phyloP scores from a whole-genome alignment of 2,113 vertebrate species.

The Sapayoa aenigma region DNA sequence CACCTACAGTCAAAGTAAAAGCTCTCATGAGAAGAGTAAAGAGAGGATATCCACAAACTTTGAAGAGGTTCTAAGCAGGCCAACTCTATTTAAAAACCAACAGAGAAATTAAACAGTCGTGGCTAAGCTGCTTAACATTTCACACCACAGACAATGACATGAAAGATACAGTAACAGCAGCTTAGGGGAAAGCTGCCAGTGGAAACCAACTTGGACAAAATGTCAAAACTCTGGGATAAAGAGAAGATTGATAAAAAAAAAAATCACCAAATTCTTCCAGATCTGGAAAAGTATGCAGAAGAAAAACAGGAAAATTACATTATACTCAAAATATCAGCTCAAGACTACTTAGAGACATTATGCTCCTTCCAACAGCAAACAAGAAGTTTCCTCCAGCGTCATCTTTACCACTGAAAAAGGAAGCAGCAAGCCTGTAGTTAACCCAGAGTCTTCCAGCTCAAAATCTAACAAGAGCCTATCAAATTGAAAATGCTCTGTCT shows the following conservation, averaged over 20 bases:
- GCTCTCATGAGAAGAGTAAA: background rate
- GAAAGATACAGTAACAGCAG: slow-evolving; percentile 25
- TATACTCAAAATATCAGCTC: background rate
- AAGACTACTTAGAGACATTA: background rate
- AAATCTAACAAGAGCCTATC: background rate
- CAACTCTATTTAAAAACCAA: slow-evolving; percentile 8
- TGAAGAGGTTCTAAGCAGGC: background rate
- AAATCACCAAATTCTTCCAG: background rate
- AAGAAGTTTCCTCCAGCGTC: background rate
- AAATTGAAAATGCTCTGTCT: background rate
- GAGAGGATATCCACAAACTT: background rate
- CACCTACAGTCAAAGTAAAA: background rate
- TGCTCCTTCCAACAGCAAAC: background rate
- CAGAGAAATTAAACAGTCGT: slow-evolving; percentile 41
- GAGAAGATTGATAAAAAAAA: background rate
- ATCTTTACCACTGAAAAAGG: background rate
- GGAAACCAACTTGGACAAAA: slow-evolving; percentile 13
- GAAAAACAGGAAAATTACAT: background rate
- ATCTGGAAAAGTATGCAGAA: background rate
- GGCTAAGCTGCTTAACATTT: slow-evolving; percentile 41
- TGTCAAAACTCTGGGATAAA: background rate
- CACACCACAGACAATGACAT: background rate
- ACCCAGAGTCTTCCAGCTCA: background rate
- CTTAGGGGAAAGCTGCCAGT: slow-evolving; percentile 13
- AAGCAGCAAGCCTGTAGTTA: background rate